Percentiles rank a stretch among this genome's conserved stretches.
phyloP scores from a whole-genome alignment of 1,140 invertebrate species.

The Ylistrum balloti region DNA sequence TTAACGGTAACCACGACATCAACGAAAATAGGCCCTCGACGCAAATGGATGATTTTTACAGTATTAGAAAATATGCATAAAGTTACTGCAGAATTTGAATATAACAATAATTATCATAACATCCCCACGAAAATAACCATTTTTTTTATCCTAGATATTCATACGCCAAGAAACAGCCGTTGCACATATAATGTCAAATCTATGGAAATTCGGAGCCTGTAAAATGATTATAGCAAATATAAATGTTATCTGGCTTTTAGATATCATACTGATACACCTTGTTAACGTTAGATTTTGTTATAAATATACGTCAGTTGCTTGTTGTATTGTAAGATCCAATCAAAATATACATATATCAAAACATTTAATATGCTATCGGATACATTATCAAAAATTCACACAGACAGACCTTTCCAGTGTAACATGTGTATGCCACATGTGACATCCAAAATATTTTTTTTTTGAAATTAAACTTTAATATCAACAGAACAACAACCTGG shows the following conservation, averaged over 20 bases:
- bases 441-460: not conserved
- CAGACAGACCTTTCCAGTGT: not conserved
- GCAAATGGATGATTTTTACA: no score
- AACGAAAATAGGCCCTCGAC: no score
- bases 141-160: no score
- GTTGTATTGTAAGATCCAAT: not conserved
- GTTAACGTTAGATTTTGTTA: not conserved
- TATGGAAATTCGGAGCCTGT: not conserved
- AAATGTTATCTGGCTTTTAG: slow-evolving; percentile 12
- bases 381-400: not conserved
- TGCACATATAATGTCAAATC: not conserved
- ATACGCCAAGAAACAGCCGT: not conserved
- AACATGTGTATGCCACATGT: not conserved
- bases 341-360: not conserved
- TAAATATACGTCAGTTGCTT: not conserved
- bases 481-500: not conserved
- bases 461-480: not conserved
- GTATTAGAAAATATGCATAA: no score
- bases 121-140: no score
- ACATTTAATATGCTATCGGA: not conserved
- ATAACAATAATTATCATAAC: no score
- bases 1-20: no score
- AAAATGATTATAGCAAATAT: not conserved
- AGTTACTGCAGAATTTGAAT: no score
- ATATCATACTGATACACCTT: not conserved